Base-by-base conservation (phyloP, 2,888 invertebrate genomes). In the Horisme vitalbata region DNA sequence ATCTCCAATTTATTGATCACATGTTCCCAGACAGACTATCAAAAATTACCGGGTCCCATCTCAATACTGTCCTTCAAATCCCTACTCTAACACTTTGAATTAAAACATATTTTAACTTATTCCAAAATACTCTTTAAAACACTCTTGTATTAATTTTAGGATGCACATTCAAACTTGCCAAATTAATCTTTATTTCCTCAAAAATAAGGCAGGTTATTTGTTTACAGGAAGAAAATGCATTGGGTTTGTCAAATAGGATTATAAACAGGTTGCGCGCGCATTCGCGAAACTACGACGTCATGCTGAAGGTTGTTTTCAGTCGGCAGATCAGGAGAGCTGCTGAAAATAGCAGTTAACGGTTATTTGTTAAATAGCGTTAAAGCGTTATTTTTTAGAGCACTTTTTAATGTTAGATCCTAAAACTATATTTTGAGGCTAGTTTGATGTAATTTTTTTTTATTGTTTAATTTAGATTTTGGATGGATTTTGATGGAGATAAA, bases 231-330 rank as follows among this genome's bases (percentile, higher is more conserved):
- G 26, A 15, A 9, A n/a, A 7, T 33, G 43, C 52, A 56, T 32
- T 55, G 57, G 49, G 68, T 80, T 77, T 76, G 76, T 49, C 54
- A 74, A 79, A 83, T 64, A 69, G 71, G 76, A 81, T 84, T 77
- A 79, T 68, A 84, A 81, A 85, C 79, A 83, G 31, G 55, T 1
- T 87, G 87, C 87, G 87, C 86, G 87, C 87, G 87, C 87, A 87
- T 38, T 61, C 74, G 38, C 28, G 12, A 27, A 83, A 44, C 58
- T 73, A 45, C 68, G 70, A 71, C 61, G 70, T 71, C 65, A 50
- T 48, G 32, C 65, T 52, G 65, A 54, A 58, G 68, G 80, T 66
- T 62, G 67, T 77, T 80, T 77, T 52, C 47, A 35, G 52, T 54
- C 41, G 56, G 38, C 52, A 41, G 34, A 7, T 32, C 13, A 9